Evolutionary conservation across 2,888 invertebrate genomes (phyloP).

Genomic region (Entomobrya proxima): DNA sequence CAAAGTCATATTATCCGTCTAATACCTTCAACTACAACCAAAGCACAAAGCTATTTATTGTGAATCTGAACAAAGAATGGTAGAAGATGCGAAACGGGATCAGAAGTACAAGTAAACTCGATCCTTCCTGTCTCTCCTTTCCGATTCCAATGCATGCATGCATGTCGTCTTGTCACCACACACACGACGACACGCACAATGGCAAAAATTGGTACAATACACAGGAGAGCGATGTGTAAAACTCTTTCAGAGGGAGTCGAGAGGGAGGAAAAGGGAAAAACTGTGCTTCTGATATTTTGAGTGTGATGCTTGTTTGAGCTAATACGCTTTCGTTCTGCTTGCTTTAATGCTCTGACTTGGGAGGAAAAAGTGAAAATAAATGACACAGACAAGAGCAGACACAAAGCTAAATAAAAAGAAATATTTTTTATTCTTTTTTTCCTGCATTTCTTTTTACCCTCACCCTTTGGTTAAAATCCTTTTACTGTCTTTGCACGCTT

Average conservation of each 20-base stretch:
- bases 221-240: conserved; percentile 34
- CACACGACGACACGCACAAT: conserved; percentile 43
- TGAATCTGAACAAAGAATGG: conserved; percentile 5
- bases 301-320: conserved; percentile 22
- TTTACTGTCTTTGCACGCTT: neutral
- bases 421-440: conserved; percentile 1
- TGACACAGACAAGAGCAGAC: conserved; percentile 50
- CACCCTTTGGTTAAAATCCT: neutral
- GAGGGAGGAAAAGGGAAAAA: conserved; percentile 17
- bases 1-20: conserved; percentile 35
- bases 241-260: neutral
- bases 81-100: conserved; percentile 5
- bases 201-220: conserved; percentile 30
- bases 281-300: neutral
- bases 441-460: neutral
- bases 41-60: neutral
- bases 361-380: conserved; percentile 49
- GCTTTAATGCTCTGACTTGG: conserved; percentile 1
- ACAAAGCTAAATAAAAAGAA: conserved; percentile 16
- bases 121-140: conserved; percentile 37
- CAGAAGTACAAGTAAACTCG: conserved; percentile 41
- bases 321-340: conserved; percentile 28
- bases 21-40: neutral
- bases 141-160: conserved; percentile 12
- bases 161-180: conserved; percentile 41